Conservation (phyloP, 2,888 invertebrate species). For the Malthinus seriepunctatus region DNA sequence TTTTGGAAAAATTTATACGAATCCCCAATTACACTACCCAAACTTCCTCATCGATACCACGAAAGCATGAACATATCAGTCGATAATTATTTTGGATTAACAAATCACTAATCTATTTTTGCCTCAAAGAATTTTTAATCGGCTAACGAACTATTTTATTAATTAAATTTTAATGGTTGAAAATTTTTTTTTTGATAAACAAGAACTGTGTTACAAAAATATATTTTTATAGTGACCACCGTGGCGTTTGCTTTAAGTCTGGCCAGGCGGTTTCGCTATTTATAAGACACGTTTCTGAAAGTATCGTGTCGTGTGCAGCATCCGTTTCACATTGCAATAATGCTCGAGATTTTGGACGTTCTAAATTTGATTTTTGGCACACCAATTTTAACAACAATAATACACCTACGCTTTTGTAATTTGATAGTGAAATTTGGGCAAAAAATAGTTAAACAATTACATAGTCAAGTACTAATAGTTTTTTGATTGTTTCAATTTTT, state of each 20-base stretch:
- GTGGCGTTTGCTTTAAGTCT: constrained; percentile 20
- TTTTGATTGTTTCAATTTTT: too few species aligned
- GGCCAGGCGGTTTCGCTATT: constrained; percentile 26
- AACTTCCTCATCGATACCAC: too few species aligned
- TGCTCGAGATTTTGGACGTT: constrained; percentile 32
- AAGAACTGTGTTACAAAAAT: constrained; percentile 12
- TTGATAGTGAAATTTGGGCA: constrained; percentile 10
- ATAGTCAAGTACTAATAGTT: too few species aligned
- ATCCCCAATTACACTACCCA: too few species aligned
- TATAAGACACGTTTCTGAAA: constrained; percentile 25
- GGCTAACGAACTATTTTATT: not conserved
- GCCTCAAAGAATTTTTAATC: not conserved
- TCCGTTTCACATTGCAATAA: constrained; percentile 34
- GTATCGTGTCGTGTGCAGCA: constrained; percentile 34
- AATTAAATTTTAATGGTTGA: constrained; percentile 1
- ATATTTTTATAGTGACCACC: constrained; percentile 24
- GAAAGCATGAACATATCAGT: too few species aligned
- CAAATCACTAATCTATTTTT: not conserved
- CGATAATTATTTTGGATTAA: too few species aligned
- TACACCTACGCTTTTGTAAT: constrained; percentile 26
- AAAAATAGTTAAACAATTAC: constrained; percentile 1
- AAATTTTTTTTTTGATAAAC: not conserved
- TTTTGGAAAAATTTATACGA: too few species aligned
- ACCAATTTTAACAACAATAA: constrained; percentile 23
- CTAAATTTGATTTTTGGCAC: constrained; percentile 37